Conservation (phyloP, 2,888 invertebrate species). For the Drosophila anomalata region DNA sequence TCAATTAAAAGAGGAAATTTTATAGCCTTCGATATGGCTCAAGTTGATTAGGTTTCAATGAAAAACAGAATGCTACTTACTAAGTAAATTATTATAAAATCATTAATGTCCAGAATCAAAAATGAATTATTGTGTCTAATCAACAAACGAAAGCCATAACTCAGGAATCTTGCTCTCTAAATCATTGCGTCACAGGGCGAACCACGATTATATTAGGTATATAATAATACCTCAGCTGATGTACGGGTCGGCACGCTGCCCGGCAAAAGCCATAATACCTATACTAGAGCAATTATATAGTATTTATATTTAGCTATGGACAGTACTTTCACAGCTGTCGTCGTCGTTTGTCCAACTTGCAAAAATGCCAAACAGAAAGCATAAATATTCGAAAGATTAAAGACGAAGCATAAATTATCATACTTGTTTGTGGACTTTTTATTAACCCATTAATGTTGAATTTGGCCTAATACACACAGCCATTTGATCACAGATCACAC, state of each 20-base stretch:
- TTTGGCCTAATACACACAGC: slow-evolving; percentile 47
- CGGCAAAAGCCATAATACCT: slow-evolving; percentile 15
- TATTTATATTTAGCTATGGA: slow-evolving; percentile 22
- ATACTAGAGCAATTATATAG: slow-evolving; percentile 22
- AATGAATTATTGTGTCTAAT: slow-evolving; percentile 19
- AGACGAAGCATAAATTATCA: slow-evolving; percentile 38
- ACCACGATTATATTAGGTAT: slow-evolving; percentile 9
- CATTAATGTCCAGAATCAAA: slow-evolving; percentile 15
- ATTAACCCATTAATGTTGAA: slow-evolving; percentile 58
- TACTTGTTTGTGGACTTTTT: slow-evolving; percentile 45
- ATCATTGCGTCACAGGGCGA: slow-evolving; percentile 30
- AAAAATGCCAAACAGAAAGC: slow-evolving; percentile 42
- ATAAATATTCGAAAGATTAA: slow-evolving; percentile 55
- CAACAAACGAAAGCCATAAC: slow-evolving; percentile 23
- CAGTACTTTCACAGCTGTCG: slow-evolving; percentile 54
- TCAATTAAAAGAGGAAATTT: slow-evolving; percentile 18
- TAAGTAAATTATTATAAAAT: slow-evolving; percentile 4
- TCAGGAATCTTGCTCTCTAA: slow-evolving; percentile 9
- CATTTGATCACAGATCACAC: slow-evolving; percentile 18
- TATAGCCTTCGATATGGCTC: neutral
- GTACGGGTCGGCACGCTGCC: slow-evolving; percentile 16
- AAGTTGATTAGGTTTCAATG: slow-evolving; percentile 8
- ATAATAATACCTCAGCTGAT: slow-evolving; percentile 23
- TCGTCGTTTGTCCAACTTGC: slow-evolving; percentile 55
- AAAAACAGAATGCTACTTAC: neutral